Evolutionary conservation across 1,140 invertebrate species (phyloP), one percentile per base, ranked within the genome.

Genomic region (Drosophila virilis): DNA sequence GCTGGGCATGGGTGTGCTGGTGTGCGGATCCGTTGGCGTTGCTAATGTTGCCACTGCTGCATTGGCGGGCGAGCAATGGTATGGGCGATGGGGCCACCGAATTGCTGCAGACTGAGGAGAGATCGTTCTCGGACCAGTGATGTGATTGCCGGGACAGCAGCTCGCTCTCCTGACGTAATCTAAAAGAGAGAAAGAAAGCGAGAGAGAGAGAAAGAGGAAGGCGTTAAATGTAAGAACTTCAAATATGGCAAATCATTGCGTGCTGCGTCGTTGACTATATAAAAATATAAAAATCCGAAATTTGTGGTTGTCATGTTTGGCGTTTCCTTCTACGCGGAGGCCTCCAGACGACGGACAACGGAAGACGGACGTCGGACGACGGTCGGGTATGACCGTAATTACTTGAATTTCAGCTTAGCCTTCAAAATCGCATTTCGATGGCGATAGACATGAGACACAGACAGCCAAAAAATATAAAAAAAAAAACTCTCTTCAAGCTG

Each of bases 91-190:
- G 84, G 32, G 91, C 90, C 67, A 91, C 82, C 37, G 90, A 91
- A 50, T 79, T 80, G 72, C 84, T 90, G 94, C 40, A 93, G 82
- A 52, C 92, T 70, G 40, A 93, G 74, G 78, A 88, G 38, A 72
- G 92, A 91, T 79, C 94, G 85, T 83, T 93, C 92, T 42, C 94
- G 92, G 45, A 94, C 94, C 42, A 94, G 93, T 90, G 85, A 88
- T 92, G 91, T 54, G 91, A 92, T 57, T 91, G 91, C 28, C 91
- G 84, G 64, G 91, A 92, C 67, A 92, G 35, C 50, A 92, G 77
- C 70, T 92, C 91, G 65, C 91, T 92, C 77, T 92, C 92, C 80
- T 92, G 92, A 73, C 92, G 91, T 77, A 92, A 83, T 90, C 92
- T 92, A 58, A 48, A 66, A 64, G 12, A 66, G n/a, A 74, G 12